Base-by-base conservation (phyloP, 2,888 invertebrate species). In the Pachycephus smyrnensis region DNA sequence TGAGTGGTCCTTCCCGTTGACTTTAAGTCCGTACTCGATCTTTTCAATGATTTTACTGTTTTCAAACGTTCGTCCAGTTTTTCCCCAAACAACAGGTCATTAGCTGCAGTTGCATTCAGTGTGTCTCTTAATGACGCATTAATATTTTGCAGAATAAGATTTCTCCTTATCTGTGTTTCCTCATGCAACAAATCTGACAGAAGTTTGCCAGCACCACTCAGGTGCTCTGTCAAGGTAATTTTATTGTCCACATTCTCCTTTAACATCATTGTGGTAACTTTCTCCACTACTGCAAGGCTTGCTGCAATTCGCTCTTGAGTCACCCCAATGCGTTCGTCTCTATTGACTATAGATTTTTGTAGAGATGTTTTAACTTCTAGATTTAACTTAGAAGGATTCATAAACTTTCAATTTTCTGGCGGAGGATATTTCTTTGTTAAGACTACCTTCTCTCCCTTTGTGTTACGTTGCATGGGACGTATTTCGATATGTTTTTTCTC, bases 261-360 rank as follows among this genome's bases (percentile, higher is more conserved):
- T 4, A 79, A 11, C 6, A 36, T 32, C 3, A 73, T 31, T 31
- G 79, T 73, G n/a, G 73, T 75, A 0, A 73, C 76, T 75, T 75
- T 79, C 3, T 77, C 79, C 69, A 80, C 36, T 15, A 75, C 80
- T 12, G 76, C 68, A 3, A 82, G 55, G 68, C 75, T 80, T 15
- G 79, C 80, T 11, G 77, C 73, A 11, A 80, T 36, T 3, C 76
- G 77, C 33, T 81, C 78, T 76, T 82, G 77, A 76, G 77, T 82
- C 30, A 69, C 76, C 30, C 79, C 68, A 68, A 82, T 79, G 12
- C 82, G 73, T 32, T 77, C 75, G 69, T 80, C 76, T 30, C 76
- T 73, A 36, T 74, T 76, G n/a, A 76, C 55, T 4, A 75, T 69
- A 15, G 75, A 75, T 68, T 81, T 76, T 32, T 77, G 77, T 3